Base-by-base conservation (phyloP, 2,888 invertebrate species). In the Rhimphoctona megacephalus region DNA sequence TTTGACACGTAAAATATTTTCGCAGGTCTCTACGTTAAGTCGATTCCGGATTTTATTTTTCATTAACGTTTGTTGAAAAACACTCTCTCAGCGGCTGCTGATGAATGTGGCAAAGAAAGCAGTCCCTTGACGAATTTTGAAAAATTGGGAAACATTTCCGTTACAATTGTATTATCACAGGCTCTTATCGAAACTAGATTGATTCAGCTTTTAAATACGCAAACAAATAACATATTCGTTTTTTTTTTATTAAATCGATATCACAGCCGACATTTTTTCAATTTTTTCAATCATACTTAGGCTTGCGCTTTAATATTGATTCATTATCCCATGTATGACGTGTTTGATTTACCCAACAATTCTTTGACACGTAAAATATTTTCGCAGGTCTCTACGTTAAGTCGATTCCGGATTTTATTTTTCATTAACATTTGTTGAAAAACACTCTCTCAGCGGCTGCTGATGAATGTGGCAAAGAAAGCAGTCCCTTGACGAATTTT, bases 391-490 rank as follows among this genome's bases (percentile, higher is more conserved):
- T 73, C 69, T 6, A 86, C 22, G n/a, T 86, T 19, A 4, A 86
- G 80, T 61, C 79, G 70, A 36, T 83, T 85, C 25, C 83, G 67
- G 0, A 17, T 70, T 39, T 83, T 83, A n/a, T 19, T 83, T 83
- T 83, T 85, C 64, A 85, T 79, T 0, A 85, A 33, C 61, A 36
- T 85, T n/a, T 79, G 46, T 25, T 83, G 79, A 19, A 79, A 69
- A 85, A 85, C 4, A 73, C 74, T 78, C 85, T 19, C 33, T 83
- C 74, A 36, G 79, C 83, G 54, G 83, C 79, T 33, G 79, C 83
- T 49, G 78, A 82, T 17, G 85, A 85, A 79, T 85, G 79, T 9
- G 82, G 79, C 52, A 85, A 73, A 30, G 78, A 67, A n/a, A 72
- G 80, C 7, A 79, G 46, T 11, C 43, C 43, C 6, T 43, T 61